Base-by-base conservation (phyloP, 2,888 invertebrate genomes). In the Listrodromus nycthemerus region DNA sequence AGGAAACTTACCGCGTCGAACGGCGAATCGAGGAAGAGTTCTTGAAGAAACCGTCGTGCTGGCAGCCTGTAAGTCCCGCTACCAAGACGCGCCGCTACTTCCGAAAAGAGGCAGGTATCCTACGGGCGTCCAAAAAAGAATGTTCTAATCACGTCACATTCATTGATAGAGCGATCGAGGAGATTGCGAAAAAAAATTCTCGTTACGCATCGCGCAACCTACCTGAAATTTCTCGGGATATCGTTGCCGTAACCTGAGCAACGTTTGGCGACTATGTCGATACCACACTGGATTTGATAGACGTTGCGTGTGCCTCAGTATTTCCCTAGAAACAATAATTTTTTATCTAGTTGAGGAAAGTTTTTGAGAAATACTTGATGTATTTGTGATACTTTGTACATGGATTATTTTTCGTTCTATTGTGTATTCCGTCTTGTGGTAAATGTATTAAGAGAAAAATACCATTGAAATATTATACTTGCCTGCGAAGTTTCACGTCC, bases 51-150 rank as follows among this genome's bases (percentile, higher is more conserved):
- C 78, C 98, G 95, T 13, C 99, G 95, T 2, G 98, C 96, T 84
- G 96, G 95, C 91, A 98, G 94, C 91, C 98, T 96, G 93, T 98
- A 98, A 61, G 97, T 96, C 92, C 96, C 97, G 75, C 96, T 95
- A 0, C 97, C 96, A 78, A 99, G 94, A 79, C 97, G 94, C 84
- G 96, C 96, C 92, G 97, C 97, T 16, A 98, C 96, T 93, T 99
- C 99, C 0, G 98, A 98, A 94, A 98, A 99, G 21, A 99, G 95
- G 93, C 99, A 99, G 82, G 97, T 94, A 91, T 98, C 98, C 94
- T 97, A 94, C 8, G 84, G 83, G 84, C 33, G 73, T 45, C 65
- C 19, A 37, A 33, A 10, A 78, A 52, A 58, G n/a, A 19, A 37
- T 10, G 5, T 19, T 48, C 30, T 33, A 6, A 13, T 66, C 33